Evolutionary conservation across 2,888 invertebrate species (phyloP).

Genomic region (Drosophila monieri): DNA sequence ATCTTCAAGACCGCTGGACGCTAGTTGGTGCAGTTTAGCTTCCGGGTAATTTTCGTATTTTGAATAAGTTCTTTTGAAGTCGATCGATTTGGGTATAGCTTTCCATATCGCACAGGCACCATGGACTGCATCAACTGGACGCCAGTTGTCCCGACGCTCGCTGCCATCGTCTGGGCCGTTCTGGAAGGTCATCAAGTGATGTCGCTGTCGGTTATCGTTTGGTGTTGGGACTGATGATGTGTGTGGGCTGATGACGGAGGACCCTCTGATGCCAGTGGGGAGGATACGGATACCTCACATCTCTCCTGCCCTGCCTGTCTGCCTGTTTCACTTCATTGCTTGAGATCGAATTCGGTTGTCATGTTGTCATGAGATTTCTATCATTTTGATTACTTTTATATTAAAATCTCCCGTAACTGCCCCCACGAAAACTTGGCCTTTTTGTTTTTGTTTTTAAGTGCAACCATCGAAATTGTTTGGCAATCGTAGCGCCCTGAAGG

Average conservation of each 20-base stretch:
- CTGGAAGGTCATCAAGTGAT: constrained; percentile 85
- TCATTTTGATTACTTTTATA: constrained; percentile 3
- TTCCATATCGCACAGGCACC: background rate
- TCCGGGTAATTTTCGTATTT: constrained; percentile 81
- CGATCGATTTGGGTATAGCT: too few relatives aligned
- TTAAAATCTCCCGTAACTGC: constrained; percentile 19
- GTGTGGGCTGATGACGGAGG: background rate
- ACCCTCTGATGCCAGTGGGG: background rate
- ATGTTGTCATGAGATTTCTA: constrained; percentile 2
- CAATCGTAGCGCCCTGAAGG: constrained; percentile 3
- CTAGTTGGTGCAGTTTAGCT: background rate
- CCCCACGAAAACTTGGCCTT: constrained; percentile 13
- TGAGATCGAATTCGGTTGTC: background rate
- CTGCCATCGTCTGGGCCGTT: constrained; percentile 86
- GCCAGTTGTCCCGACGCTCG: constrained; percentile 89
- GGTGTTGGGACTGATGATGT: background rate
- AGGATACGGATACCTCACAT: background rate
- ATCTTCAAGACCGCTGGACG: constrained; percentile 87
- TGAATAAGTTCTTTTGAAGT: background rate
- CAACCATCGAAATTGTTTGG: constrained; percentile 17
- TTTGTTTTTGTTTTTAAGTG: constrained; percentile 8
- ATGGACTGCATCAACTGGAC: constrained; percentile 92
- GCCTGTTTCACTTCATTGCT: background rate
- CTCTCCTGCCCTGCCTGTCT: background rate
- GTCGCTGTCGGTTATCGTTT: background rate